These are phyloP conservation scores for Trisateles emortualis DNA, from an alignment of 2,888 invertebrate genomes.

Conservation along the genomic window DNA sequence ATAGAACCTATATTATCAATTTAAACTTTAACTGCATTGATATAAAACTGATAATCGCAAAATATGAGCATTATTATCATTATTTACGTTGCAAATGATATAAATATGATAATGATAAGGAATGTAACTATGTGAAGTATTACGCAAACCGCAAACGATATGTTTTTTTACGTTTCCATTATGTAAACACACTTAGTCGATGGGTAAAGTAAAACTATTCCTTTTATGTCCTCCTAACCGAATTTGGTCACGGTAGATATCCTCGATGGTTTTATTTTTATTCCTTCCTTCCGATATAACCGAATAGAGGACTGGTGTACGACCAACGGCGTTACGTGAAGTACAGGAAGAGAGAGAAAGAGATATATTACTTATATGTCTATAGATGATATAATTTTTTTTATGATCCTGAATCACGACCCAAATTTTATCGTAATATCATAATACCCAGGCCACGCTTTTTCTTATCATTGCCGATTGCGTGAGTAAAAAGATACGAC, in stretches of 20 bases:
- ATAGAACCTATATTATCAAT: slow-evolving; percentile 5
- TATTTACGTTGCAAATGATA: slow-evolving; percentile 75
- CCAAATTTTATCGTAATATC: slow-evolving; percentile 2
- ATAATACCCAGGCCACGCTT: not conserved
- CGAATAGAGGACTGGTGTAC: too few relatives aligned
- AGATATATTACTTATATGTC: not conserved
- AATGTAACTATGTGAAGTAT: slow-evolving; percentile 37
- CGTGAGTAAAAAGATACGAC: slow-evolving; percentile 1
- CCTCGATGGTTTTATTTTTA: too few relatives aligned
- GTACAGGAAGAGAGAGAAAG: too few relatives aligned
- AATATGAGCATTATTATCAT: slow-evolving; percentile 58
- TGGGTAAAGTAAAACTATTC: too few relatives aligned
- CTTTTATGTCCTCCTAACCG: too few relatives aligned
- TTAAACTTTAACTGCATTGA: slow-evolving; percentile 28
- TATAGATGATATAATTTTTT: not conserved
- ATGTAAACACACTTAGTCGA: not conserved
- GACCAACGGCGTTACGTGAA: too few relatives aligned
- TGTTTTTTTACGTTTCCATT: not conserved
- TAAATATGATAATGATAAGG: slow-evolving; percentile 75
- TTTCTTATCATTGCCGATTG: not conserved
- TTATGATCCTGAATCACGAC: slow-evolving; percentile 1
- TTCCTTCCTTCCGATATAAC: too few relatives aligned
- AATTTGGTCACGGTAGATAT: too few relatives aligned
- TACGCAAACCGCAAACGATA: slow-evolving; percentile 11
- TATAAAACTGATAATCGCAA: slow-evolving; percentile 50